phyloP scores from a whole-genome alignment of 2,888 invertebrate species.

The Drosophila phalerata region DNA sequence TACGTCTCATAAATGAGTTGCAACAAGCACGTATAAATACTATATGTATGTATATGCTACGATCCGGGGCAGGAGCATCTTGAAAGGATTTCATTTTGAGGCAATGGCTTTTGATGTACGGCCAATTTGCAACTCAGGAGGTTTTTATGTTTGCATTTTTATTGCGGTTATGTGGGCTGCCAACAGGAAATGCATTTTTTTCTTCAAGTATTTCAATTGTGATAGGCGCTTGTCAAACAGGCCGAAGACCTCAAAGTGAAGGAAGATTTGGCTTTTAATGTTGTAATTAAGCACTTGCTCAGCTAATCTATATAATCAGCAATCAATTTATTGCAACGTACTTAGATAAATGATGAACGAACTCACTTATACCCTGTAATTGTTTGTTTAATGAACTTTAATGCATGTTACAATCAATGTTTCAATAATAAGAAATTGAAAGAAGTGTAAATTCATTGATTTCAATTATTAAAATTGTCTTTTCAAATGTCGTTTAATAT shows the following conservation, averaged over 20 bases:
- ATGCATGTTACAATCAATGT: no score
- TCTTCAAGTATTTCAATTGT: constrained; percentile 31
- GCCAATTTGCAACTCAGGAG: constrained; percentile 65
- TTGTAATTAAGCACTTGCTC: constrained; percentile 15
- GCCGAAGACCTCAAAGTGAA: neutral
- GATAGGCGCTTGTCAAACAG: constrained; percentile 37
- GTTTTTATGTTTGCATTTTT: constrained; percentile 49
- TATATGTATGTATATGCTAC: constrained; percentile 16
- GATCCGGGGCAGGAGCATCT: constrained; percentile 53
- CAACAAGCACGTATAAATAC: constrained; percentile 3
- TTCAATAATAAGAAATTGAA: no score
- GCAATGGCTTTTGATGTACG: constrained; percentile 67
- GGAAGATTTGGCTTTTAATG: constrained; percentile 3
- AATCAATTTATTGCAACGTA: neutral
- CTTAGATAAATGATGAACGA: neutral
- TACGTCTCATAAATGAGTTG: constrained; percentile 54
- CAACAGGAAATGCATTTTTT: constrained; percentile 55
- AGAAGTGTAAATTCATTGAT: neutral
- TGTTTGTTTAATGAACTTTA: neutral
- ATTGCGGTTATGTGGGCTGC: constrained; percentile 37
- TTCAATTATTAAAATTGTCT: neutral
- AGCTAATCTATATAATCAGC: constrained; percentile 13
- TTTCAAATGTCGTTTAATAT: no score
- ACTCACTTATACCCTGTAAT: neutral
- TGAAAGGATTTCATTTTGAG: constrained; percentile 65